Percentiles rank a stretch among this genome's conserved stretches.
These are phyloP conservation scores for Meandrina meandrites DNA, from an alignment of 92 coral and sea anemone genomes.

Conservation along the genomic window DNA sequence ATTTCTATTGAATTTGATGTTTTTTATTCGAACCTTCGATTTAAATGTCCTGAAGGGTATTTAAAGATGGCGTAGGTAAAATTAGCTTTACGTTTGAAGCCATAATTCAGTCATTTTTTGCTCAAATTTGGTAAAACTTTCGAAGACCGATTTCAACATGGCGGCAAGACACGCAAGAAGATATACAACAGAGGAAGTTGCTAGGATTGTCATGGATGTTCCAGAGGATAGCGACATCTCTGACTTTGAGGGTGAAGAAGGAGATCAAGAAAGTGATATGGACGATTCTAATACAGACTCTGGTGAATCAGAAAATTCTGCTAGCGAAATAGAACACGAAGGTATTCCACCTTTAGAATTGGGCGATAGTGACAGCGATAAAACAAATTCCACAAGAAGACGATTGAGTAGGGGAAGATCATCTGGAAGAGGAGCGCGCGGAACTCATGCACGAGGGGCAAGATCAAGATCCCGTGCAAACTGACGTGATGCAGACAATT, in stretches of 20 bases:
- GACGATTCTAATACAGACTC: constrained; percentile 8
- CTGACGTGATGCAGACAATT: no score
- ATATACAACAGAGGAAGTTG: constrained; percentile 33
- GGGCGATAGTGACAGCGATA: not conserved
- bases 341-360: not conserved
- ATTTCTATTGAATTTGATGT: constrained; percentile 23
- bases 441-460: constrained; percentile 10
- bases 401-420: constrained; percentile 11
- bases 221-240: constrained; percentile 32
- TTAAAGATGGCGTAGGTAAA: constrained; percentile 30
- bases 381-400: not conserved
- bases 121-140: constrained; percentile 43
- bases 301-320: constrained; percentile 29
- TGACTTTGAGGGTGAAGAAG: constrained; percentile 32
- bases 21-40: constrained; percentile 38
- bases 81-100: constrained; percentile 10
- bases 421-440: constrained; percentile 1
- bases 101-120: constrained; percentile 24
- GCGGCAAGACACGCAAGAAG: constrained; percentile 29
- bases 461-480: constrained; percentile 2
- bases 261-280: constrained; percentile 24
- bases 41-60: constrained; percentile 26
- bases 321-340: constrained; percentile 20
- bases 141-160: constrained; percentile 33
- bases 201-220: constrained; percentile 35